Evolutionary conservation across 2,888 invertebrate species (phyloP).

Genomic region (Oeneis ivallda): DNA sequence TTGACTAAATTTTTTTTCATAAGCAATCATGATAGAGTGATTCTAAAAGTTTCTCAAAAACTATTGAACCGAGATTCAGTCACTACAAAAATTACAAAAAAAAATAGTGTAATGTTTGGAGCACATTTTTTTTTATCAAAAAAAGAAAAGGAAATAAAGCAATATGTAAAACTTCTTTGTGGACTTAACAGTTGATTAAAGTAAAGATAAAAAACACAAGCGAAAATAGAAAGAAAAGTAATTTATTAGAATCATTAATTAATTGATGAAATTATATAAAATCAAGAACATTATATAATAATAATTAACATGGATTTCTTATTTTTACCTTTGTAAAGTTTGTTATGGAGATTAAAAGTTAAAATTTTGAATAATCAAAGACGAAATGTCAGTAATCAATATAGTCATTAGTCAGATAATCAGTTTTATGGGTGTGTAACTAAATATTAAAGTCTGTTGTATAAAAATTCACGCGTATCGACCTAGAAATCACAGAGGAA

Average conservation of each 20-base stretch:
- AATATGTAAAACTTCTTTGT: conserved; percentile 23
- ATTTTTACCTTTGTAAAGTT: conserved; percentile 1
- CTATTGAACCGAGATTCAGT: conserved; percentile 28
- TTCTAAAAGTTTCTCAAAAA: conserved; percentile 18
- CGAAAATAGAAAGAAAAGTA: neutral
- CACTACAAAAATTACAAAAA: neutral
- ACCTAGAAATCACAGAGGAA: too few relatives aligned
- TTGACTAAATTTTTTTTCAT: neutral
- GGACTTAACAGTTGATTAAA: neutral
- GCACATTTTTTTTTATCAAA: neutral
- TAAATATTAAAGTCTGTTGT: too few relatives aligned
- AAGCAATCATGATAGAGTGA: neutral
- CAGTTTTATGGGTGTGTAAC: conserved; percentile 3
- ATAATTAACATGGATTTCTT: neutral
- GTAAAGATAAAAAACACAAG: conserved; percentile 11
- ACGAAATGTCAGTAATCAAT: conserved; percentile 5
- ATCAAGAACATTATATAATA: neutral
- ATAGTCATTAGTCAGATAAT: neutral
- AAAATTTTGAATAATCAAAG: neutral
- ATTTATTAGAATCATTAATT: neutral
- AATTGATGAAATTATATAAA: conserved; percentile 21
- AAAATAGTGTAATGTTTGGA: neutral
- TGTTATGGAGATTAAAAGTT: neutral
- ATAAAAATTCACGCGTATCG: too few relatives aligned
- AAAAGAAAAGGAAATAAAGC: neutral